Conservation (phyloP, 2,797 vertebrate species). For the Danio jaintianensis region DNA sequence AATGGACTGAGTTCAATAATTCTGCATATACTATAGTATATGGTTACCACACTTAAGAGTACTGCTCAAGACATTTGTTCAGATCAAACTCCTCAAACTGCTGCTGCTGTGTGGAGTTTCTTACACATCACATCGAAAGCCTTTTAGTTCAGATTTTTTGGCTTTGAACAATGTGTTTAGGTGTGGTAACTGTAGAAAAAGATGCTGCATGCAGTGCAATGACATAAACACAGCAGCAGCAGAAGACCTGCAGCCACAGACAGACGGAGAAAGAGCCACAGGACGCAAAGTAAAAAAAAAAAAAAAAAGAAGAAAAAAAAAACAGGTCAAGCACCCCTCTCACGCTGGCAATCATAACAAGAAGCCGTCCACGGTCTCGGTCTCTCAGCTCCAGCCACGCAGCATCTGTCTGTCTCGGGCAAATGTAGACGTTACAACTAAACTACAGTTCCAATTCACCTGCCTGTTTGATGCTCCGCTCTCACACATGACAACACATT, state of each 20-base stretch:
- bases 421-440: slow-evolving; percentile 77
- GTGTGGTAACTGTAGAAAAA: no score
- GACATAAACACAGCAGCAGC: slow-evolving; percentile 21
- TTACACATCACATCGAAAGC: no score
- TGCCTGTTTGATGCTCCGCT: slow-evolving; percentile 88
- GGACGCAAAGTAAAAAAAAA: slow-evolving; percentile 51
- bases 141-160: no score
- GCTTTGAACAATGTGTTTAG: no score
- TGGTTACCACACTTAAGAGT: no score
- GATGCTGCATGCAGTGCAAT: neutral
- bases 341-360: slow-evolving; percentile 75
- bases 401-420: slow-evolving; percentile 75
- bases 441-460: slow-evolving; percentile 91
- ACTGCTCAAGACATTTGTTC: no score
- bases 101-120: no score
- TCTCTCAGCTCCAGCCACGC: slow-evolving; percentile 55
- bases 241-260: no score
- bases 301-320: slow-evolving; percentile 24
- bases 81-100: no score
- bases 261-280: slow-evolving; percentile 66
- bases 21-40: no score
- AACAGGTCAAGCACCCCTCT: slow-evolving; percentile 75
- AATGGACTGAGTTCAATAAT: no score
- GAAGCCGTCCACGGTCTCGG: slow-evolving; percentile 69
- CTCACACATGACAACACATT: slow-evolving; percentile 98